Base-by-base conservation (phyloP, 2,888 invertebrate species). In the Amphimallon solstitiale region DNA sequence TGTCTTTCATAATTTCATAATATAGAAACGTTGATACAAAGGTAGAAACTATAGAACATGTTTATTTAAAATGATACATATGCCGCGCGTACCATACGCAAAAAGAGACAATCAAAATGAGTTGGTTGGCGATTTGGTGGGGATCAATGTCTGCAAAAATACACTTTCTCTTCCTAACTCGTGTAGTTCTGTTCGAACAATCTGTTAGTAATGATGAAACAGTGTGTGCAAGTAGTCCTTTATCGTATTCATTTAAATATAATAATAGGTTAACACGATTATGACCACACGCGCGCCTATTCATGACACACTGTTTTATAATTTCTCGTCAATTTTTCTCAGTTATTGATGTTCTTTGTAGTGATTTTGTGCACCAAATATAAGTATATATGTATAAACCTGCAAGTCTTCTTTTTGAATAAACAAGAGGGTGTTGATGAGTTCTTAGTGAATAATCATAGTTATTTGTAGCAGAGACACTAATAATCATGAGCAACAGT, bases 151-250 rank as follows among this genome's bases (percentile, higher is more conserved):
- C 71, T 66, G 35, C 67, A 65, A 68, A 67, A 69, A 60, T 52
- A 69, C 63, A 71, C 71, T 71, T 71, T 71, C 71, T 71, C 71
- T 71, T 71, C 68, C 46, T 51, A 63, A 56, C 63, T 69, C 61
- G 65, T 60, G 48, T 63, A 60, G 60, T 64, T 65, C 21, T 60
- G 63, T 65, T 38, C 46, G 56, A 19, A 23, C 51, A 52, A 56
- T 56, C 59, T 37, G 38, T 46, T 59, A 66, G 56, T 60, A 56
- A 64, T 56, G 64, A 56, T 56, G 46, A 46, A 64, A 64, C 56
- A 54, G 56, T 56, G 45, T 40, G 14, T 59, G 48, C 48, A 43
- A 15, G 23, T 29, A 43, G 56, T 59, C 43, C 29, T 43, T 43
- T 43, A 38, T 9, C 43, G 40, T 29, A 29, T 29, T 5, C 9